Evolutionary conservation across 2,888 invertebrate species (phyloP), one percentile per base, ranked within the genome.

Genomic region (Sceliomorpha sp.): DNA sequence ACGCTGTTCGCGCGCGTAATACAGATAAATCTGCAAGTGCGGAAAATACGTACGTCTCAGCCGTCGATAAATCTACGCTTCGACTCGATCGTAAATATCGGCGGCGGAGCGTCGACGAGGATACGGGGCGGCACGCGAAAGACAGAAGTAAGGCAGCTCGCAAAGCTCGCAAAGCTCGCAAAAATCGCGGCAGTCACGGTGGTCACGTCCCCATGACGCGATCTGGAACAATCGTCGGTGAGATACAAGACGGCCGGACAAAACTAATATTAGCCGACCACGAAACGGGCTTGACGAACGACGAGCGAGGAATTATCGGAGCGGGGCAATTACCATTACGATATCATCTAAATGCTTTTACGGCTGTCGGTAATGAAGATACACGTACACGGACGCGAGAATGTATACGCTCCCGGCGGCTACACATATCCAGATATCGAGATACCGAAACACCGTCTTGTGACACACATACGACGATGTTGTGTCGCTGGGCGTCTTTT

Each of bases 321-420:
- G 70, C 53, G 72, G 64, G 74, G 76, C 79, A 82, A 82, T 82
- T 82, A 81, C 79, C 76, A 74, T 76, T 72, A 74, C 76, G 82
- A 84, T 84, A 83, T 78, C 78, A 82, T 82, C 83, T 81, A 79
- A 80, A 81, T 74, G 78, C 81, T 82, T 82, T 82, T 81, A 82
- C 80, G 77, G 77, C 66, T 76, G 73, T 79, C 71, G 72, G 73
- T 79, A 78, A 81, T 77, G 80, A 81, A 81, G 81, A 82, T 72
- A 62, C 62, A 58, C 42, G n/a, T 8, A 42, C 24, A 32, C 55
- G 32, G 17, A 14, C 13, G 13, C 3, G n/a, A 42, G 42, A 5
- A 6, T 27, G 39, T 14, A 14, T n/a, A n/a, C n/a, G n/a, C n/a
- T n/a, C n/a, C n/a, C 9, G 24, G 10, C n/a, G 9, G 39, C 7